Evolutionary conservation across 2,113 vertebrate genomes (phyloP).

Genomic region (Deroptyus accipitrinus): DNA sequence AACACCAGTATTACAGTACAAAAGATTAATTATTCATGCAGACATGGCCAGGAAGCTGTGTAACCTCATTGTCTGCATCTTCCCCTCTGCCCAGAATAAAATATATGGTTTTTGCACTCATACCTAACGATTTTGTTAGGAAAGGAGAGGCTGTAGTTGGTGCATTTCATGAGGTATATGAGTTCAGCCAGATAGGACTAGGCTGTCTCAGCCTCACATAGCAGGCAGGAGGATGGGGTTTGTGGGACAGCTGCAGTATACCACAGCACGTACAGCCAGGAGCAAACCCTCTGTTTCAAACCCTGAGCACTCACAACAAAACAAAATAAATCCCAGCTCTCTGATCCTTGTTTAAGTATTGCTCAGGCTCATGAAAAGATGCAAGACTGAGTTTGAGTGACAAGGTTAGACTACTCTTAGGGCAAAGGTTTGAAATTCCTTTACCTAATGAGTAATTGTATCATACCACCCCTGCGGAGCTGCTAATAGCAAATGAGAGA

Average conservation of each 20-base stretch:
- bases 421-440: slow-evolving; percentile 63
- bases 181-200: not conserved
- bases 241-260: not conserved
- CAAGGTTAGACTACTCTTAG: slow-evolving; percentile 32
- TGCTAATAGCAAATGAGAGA: slow-evolving; percentile 14
- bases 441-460: slow-evolving; percentile 61
- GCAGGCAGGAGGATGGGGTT: not conserved
- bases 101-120: not conserved
- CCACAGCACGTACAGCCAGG: fast-evolving
- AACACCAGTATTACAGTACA: not conserved
- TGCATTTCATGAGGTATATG: not conserved
- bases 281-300: not conserved
- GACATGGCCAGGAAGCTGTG: not conserved
- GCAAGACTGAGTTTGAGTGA: not conserved
- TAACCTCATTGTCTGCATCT: not conserved
- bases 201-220: not conserved
- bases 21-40: not conserved
- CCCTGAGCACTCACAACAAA: not conserved
- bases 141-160: not conserved
- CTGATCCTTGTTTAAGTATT: not conserved
- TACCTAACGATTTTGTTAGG: not conserved
- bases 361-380: not conserved
- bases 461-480: slow-evolving; percentile 25
- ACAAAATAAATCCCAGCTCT: not conserved
- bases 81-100: not conserved